phyloP scores from a whole-genome alignment of 2,797 vertebrate species.

The Oreortyx pictus region DNA sequence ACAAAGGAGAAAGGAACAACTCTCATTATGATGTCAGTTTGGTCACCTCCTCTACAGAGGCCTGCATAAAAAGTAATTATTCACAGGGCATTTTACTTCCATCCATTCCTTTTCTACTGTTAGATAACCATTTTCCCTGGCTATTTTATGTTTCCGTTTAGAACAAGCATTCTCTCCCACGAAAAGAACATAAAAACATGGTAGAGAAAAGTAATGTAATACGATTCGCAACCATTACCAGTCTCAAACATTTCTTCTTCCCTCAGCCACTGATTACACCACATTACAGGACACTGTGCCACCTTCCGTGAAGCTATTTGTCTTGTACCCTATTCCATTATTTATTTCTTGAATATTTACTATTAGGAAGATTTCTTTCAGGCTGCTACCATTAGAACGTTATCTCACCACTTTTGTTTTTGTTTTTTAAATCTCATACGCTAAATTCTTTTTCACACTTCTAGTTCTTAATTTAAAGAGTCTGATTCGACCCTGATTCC shows the following conservation, averaged over 20 bases:
- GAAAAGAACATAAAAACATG: constrained; percentile 23
- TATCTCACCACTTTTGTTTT: not conserved
- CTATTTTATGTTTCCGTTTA: constrained; percentile 8
- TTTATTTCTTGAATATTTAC: not conserved
- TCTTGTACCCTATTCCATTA: not conserved
- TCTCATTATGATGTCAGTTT: not conserved
- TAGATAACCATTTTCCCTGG: not conserved
- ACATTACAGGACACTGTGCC: not conserved
- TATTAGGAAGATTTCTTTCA: not conserved
- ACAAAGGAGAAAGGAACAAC: not conserved
- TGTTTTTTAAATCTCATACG: not conserved
- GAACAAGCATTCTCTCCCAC: not conserved
- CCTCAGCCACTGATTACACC: constrained; percentile 6
- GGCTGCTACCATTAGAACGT: not conserved
- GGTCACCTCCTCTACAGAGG: not conserved
- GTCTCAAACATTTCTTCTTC: constrained; percentile 54
- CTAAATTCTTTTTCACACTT: not conserved
- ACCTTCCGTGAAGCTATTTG: constrained; percentile 4
- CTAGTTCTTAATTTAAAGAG: not conserved
- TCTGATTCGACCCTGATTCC: not conserved
- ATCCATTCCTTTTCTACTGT: not conserved
- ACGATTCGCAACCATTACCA: constrained; percentile 7
- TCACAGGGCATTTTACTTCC: not conserved
- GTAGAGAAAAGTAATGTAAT: constrained; percentile 19
- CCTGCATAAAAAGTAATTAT: not conserved